A percentile compares a stretch with the other conserved stretches of the same genome.
Conservation (phyloP, 2,113 vertebrate species). For the Datnioides undecimradiatus region DNA sequence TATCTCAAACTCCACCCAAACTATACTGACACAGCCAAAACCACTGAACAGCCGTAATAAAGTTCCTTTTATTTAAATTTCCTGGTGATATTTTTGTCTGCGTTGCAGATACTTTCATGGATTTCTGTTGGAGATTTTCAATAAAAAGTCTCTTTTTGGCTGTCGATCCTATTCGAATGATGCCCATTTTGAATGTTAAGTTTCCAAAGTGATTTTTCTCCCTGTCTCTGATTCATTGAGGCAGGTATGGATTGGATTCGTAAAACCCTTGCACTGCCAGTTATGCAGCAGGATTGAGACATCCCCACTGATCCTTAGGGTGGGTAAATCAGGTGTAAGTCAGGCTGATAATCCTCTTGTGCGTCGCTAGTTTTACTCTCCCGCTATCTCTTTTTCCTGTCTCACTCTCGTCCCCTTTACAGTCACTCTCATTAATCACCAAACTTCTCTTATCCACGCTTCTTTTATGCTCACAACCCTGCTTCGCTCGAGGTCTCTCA, state of each 20-base stretch:
- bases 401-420: slow-evolving; percentile 28
- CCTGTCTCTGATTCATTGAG: not conserved
- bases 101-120: slow-evolving; percentile 20
- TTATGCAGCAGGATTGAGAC: not conserved
- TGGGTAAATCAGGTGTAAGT: slow-evolving; percentile 35
- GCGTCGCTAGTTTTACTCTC: slow-evolving; percentile 21
- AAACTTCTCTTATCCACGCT: slow-evolving; percentile 50
- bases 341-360: slow-evolving; percentile 17
- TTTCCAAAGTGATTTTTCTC: slow-evolving; percentile 1
- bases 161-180: not conserved
- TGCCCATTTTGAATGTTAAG: not conserved
- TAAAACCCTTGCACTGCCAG: not conserved
- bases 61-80: not conserved
- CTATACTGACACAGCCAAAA: slow-evolving; percentile 25
- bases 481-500: slow-evolving; percentile 44
- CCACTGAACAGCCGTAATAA: not conserved
- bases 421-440: slow-evolving; percentile 64
- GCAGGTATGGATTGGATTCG: not conserved
- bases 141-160: not conserved
- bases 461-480: slow-evolving; percentile 40
- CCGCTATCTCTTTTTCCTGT: slow-evolving; percentile 34
- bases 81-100: not conserved
- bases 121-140: slow-evolving; percentile 21
- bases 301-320: not conserved
- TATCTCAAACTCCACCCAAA: not conserved